phyloP scores from a whole-genome alignment of 1,140 invertebrate species.

The Drosophila lini region DNA sequence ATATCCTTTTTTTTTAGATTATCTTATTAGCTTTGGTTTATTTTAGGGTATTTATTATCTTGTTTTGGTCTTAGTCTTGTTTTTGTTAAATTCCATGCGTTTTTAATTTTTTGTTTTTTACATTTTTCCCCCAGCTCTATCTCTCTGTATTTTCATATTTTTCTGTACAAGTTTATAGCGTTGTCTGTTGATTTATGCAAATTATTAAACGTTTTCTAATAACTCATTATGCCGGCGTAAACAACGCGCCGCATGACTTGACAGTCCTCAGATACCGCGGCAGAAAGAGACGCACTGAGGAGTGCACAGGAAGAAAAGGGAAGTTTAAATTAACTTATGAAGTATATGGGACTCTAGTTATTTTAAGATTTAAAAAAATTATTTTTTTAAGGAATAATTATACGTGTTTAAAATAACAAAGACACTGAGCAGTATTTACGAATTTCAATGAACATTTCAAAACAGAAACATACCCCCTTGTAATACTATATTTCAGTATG shows the following conservation, averaged over 20 bases:
- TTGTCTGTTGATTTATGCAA: conserved; percentile 79
- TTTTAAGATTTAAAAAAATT: neutral
- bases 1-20: neutral
- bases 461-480: rapidly evolving
- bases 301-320: conserved; percentile 1
- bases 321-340: neutral
- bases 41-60: neutral
- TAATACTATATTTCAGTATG: neutral
- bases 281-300: conserved; percentile 9
- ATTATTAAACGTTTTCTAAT: conserved; percentile 83
- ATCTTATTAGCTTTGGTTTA: neutral
- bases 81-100: conserved; percentile 66
- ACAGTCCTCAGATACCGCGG: conserved; percentile 34
- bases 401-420: too few relatives aligned
- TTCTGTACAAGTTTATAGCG: conserved; percentile 70
- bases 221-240: conserved; percentile 83
- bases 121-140: conserved; percentile 22
- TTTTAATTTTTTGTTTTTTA: conserved; percentile 40
- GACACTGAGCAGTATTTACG: too few relatives aligned
- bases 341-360: neutral
- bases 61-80: neutral
- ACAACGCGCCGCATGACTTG: conserved; percentile 73
- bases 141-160: conserved; percentile 56
- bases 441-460: neutral
- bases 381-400: neutral